Evolutionary conservation across 37 sponge, comb jelly and placozoan genomes (phyloP).

Genomic region (Aphrocallistes beatrix): DNA sequence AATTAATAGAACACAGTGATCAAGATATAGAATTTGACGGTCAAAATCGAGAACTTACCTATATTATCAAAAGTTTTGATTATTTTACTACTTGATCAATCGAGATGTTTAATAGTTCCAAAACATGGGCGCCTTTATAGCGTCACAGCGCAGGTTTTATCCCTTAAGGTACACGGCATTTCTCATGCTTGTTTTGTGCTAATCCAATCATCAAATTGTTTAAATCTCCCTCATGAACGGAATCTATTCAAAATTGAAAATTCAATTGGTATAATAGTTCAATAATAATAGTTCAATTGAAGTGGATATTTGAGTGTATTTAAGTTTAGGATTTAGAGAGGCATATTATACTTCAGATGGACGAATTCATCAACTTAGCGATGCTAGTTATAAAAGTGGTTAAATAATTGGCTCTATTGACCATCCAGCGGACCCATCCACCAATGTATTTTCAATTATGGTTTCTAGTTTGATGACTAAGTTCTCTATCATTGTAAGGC

Average conservation of each 20-base stretch:
- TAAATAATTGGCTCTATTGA: neutral
- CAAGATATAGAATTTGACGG: no score
- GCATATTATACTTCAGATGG: neutral
- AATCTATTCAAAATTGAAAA: neutral
- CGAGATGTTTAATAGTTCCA: neutral
- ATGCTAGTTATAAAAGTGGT: conserved; percentile 9
- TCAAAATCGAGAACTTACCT: no score
- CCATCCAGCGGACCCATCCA: neutral
- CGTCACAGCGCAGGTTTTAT: neutral
- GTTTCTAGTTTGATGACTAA: no score
- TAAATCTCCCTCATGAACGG: no score
- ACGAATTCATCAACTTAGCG: conserved; percentile 8
- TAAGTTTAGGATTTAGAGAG: neutral
- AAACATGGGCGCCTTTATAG: conserved; percentile 8
- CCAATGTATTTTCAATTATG: no score
- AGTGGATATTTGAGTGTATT: conserved; percentile 11
- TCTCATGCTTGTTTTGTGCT: conserved; percentile 17
- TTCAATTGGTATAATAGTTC: conserved; percentile 2
- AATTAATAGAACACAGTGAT: no score
- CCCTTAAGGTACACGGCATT: conserved; percentile 7
- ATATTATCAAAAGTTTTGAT: neutral
- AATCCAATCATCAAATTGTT: conserved; percentile 1
- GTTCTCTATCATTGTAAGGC: no score
- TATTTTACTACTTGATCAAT: neutral
- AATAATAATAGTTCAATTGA: no score